Evolutionary conservation across 2,797 vertebrate genomes (phyloP).

Genomic region (Salmo trutta): DNA sequence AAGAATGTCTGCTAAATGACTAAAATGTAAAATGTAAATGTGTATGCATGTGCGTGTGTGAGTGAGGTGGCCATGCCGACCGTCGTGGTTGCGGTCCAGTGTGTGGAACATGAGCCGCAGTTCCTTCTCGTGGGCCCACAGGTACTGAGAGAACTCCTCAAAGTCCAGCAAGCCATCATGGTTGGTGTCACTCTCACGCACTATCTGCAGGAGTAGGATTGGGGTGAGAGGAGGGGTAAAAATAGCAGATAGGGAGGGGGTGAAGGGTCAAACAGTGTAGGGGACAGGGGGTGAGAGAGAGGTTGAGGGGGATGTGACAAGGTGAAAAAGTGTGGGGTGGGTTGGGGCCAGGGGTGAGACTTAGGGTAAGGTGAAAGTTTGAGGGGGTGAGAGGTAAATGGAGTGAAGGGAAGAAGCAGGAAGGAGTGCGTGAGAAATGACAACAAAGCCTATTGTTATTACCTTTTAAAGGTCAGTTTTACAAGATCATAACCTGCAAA

Average conservation of each 20-base stretch:
- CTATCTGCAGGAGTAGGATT: slow-evolving; percentile 64
- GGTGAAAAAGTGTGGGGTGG: not conserved
- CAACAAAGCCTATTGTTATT: not conserved
- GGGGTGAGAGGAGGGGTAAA: not conserved
- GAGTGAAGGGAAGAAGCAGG: not conserved
- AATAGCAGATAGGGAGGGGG: not conserved
- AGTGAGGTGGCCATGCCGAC: slow-evolving; percentile 54
- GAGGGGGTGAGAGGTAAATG: not conserved
- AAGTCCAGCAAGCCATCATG: slow-evolving; percentile 80
- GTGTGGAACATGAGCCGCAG: slow-evolving; percentile 82
- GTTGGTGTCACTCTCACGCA: slow-evolving; percentile 74
- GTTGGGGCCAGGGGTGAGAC: not conserved
- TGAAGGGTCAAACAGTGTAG: not conserved
- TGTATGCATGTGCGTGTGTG: not conserved
- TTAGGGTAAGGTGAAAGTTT: not conserved
- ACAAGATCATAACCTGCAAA: not conserved
- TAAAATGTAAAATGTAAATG: not conserved
- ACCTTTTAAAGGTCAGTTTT: not conserved
- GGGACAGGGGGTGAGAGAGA: not conserved
- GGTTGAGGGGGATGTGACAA: not conserved
- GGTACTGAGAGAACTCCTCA: slow-evolving; percentile 82
- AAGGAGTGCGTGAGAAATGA: not conserved
- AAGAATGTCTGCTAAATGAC: not conserved
- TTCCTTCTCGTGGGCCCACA: slow-evolving; percentile 79
- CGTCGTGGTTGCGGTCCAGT: slow-evolving; percentile 84